Evolutionary conservation across 2,113 vertebrate species (phyloP), one percentile per base, ranked within the genome.

Genomic region (Actinemys pallida): DNA sequence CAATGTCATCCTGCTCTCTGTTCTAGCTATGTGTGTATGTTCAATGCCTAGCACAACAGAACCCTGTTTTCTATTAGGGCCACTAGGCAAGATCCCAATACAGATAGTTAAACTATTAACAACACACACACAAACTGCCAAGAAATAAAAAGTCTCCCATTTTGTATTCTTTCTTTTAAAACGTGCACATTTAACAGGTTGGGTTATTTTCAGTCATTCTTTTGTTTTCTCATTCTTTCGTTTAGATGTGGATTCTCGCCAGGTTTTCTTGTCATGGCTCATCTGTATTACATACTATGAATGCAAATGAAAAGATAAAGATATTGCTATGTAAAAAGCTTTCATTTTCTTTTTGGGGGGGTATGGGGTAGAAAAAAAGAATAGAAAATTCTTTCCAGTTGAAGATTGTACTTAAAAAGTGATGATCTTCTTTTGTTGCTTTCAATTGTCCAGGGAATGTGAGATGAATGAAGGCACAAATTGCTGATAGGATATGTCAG

Each of bases 351-450:
- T 95, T 90, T 22, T 2, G 6, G 50, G 87, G n/a, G 31, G 22
- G 59, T 86, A 24, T 29, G 80, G 50, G 83, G 31, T 79, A 93
- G 50, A 39, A 90, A 50, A 22, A 79, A 79, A 97, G 94, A 91
- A 92, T n/a, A 94, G 96, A 95, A 97, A 97, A 97, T 97, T 97
- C 96, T 97, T 97, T 97, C 97, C 95, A 97, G 97, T 97, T 94
- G 93, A 97, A 96, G 90, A 84, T 49, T 95, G 59, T 89, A 93
- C 88, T 97, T 95, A 90, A 91, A 97, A 96, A 88, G 94, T 82
- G 11, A 96, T 98, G 96, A 98, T 97, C 83, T 90, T 97, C 91
- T 96, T 97, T 90, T 95, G 92, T 90, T 97, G 90, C 69, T 94
- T 97, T 96, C 95, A 93, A 81, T 95, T 97, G 94, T 95, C 95